A percentile compares a stretch with the other conserved stretches of the same genome.
Evolutionary conservation across 2,113 vertebrate genomes (phyloP).

Genomic region (Lophochroa leadbeateri): DNA sequence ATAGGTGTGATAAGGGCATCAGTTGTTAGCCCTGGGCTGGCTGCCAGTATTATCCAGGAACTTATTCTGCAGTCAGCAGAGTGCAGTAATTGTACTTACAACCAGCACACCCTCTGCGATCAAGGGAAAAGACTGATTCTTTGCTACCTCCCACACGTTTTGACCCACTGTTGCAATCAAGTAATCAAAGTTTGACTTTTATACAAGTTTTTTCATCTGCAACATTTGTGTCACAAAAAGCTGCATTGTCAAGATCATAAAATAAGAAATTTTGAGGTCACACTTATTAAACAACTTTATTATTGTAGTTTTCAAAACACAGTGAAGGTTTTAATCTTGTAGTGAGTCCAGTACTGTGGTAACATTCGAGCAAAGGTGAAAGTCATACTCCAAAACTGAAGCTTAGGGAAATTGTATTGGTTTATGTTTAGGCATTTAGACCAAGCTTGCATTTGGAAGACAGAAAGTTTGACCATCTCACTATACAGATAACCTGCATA

Average conservation of each 20-base stretch:
- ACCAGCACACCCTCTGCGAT: background rate
- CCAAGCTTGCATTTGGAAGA: background rate
- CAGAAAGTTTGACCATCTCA: background rate
- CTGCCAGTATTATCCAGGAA: background rate
- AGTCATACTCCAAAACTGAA: background rate
- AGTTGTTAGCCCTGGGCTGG: background rate
- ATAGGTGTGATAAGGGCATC: background rate
- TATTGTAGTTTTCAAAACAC: background rate
- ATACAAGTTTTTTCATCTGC: fast-evolving
- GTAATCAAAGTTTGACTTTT: background rate
- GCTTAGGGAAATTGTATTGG: background rate
- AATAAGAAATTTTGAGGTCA: background rate
- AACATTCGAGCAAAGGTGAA: background rate
- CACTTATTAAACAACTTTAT: background rate
- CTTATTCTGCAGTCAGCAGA: background rate
- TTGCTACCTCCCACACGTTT: background rate
- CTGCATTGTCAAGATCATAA: background rate
- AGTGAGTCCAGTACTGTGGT: background rate
- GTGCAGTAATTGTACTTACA: background rate
- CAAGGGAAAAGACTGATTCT: background rate
- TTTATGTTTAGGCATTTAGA: background rate
- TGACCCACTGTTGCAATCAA: background rate
- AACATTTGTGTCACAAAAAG: background rate
- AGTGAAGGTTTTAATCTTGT: background rate
- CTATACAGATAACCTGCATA: fast-evolving